phyloP scores from a whole-genome alignment of 2,113 vertebrate species.

The Struthio camelus region DNA sequence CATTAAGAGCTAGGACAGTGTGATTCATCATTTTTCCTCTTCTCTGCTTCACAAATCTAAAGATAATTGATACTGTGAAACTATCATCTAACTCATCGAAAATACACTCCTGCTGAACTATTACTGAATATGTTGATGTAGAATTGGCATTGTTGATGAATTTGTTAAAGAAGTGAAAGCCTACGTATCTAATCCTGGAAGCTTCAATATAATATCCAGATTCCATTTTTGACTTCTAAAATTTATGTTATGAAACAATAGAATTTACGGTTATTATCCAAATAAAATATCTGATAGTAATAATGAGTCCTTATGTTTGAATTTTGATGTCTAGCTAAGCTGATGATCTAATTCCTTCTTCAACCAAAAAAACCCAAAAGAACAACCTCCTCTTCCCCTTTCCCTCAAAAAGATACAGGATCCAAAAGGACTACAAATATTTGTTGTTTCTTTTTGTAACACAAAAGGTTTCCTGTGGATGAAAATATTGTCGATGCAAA shows the following conservation, averaged over 20 bases:
- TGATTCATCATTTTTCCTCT: slow-evolving; percentile 52
- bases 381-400: not conserved
- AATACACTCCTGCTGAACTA: not conserved
- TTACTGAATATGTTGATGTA: not conserved
- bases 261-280: not conserved
- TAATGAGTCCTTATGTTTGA: not conserved
- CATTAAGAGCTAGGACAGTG: slow-evolving; percentile 20
- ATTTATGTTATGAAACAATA: not conserved
- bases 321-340: not conserved
- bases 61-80: slow-evolving; percentile 50
- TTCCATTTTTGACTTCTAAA: not conserved
- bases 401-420: not conserved
- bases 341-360: not conserved
- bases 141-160: not conserved
- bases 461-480: not conserved
- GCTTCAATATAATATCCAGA: not conserved
- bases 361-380: not conserved
- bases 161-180: not conserved
- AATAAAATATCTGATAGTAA: not conserved
- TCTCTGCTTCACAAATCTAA: slow-evolving; percentile 60
- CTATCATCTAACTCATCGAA: not conserved
- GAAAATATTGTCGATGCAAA: not conserved
- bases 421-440: not conserved
- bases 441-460: not conserved
- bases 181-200: not conserved